Base-by-base conservation (phyloP, 2,888 invertebrate genomes). In the Timandra comae region DNA sequence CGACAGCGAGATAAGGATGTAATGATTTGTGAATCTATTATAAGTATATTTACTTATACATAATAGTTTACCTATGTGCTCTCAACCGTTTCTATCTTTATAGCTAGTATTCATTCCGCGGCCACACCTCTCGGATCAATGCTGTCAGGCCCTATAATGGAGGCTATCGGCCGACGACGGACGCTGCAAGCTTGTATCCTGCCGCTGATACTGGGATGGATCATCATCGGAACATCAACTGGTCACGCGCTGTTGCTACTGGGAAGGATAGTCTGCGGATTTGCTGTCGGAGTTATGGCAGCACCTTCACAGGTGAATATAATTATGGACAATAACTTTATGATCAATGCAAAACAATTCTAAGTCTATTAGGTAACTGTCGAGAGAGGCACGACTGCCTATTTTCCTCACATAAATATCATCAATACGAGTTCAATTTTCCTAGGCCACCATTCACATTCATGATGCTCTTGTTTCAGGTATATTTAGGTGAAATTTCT, bases 81-180 rank as follows among this genome's bases (percentile, higher is more conserved):
- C n/a, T n/a, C n/a, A n/a, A n/a, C n/a, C n/a, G n/a, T 16, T 2
- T 24, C 1, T 24, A 7, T 24, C 19, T 29, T 56, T 44, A 12
- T 77, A 93, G 93, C 93, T 2, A 92, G 93, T 52, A 88, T 93
- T 7, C 93, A 93, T 61, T 93, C 93, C 13, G 88, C 92, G 33
- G 92, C 93, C 0, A 92, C 93, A 0, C 93, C 93, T 0, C 58
- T 93, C 1, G 93, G 93, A 1, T 90, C 93, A 0, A 73, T 93
- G 53, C 49, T 91, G 20, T 91, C 93, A 0, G 93, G 93, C 0
- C 88, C 91, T 0, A 68, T 92, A 29, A 90, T 92, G 79, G 93
- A 93, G 52, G 84, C 84, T 22, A 87, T 91, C 50, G 93, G 93
- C 0, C 84, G 93, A 34, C 88, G 89, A 40, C 82, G 88, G 13